Conservation (phyloP, 2,888 invertebrate genomes). For the Mantis religiosa region DNA sequence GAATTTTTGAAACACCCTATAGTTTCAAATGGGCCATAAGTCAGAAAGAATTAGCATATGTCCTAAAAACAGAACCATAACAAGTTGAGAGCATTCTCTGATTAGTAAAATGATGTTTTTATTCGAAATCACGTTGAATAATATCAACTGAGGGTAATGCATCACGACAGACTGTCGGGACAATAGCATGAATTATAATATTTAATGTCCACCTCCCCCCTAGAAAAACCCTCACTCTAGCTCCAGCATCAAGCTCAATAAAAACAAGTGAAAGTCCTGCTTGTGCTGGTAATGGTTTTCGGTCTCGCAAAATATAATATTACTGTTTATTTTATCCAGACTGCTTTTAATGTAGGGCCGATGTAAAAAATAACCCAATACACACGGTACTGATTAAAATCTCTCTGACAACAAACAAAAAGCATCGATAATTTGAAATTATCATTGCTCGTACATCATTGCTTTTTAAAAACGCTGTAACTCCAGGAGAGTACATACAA, state of each 20-base stretch:
- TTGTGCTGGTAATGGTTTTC: not conserved
- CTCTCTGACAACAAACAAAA: not conserved
- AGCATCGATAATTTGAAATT: not conserved
- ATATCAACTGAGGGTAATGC: no score
- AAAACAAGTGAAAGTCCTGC: not conserved
- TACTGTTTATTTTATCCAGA: not conserved
- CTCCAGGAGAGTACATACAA: not conserved
- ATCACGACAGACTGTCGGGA: not conserved
- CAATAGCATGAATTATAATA: not conserved
- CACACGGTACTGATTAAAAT: not conserved
- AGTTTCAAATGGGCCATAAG: no score
- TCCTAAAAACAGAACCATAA: no score
- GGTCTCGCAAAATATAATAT: not conserved
- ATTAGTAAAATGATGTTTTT: no score
- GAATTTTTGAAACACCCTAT: no score
- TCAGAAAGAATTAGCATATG: no score
- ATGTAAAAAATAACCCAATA: not conserved
- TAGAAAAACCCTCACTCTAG: not conserved
- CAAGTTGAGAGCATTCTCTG: no score
- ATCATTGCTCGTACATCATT: not conserved
- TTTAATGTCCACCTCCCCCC: not conserved
- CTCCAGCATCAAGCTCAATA: not conserved
- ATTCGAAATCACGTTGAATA: no score
- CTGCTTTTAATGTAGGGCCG: not conserved
- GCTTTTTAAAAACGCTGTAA: not conserved